These are phyloP conservation scores for Lates calcarifer DNA, from an alignment of 2,113 vertebrate genomes.

Conservation along the genomic window DNA sequence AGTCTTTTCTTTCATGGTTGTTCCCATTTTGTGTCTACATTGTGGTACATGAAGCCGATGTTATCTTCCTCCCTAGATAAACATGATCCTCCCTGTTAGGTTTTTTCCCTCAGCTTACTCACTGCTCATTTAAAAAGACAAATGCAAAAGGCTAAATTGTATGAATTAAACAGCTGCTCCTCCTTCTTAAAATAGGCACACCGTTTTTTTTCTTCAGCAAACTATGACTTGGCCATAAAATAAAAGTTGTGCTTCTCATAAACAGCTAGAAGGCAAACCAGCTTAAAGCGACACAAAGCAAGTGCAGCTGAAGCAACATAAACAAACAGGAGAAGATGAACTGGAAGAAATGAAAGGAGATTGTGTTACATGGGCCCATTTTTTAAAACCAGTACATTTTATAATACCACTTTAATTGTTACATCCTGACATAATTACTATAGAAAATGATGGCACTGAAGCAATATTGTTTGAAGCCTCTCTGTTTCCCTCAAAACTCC, in stretches of 20 bases:
- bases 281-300: neutral
- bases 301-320: neutral
- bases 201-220: neutral
- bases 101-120: neutral
- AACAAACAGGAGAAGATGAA: neutral
- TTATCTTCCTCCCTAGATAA: conserved; percentile 17
- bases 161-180: neutral
- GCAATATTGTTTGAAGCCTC: neutral
- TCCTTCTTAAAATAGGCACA: neutral
- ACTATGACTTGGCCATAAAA: neutral
- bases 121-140: neutral
- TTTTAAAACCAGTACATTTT: neutral
- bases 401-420: neutral
- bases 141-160: neutral
- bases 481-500: neutral
- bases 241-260: neutral
- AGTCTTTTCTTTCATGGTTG: conserved; percentile 26
- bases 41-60: conserved; percentile 1
- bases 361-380: no score
- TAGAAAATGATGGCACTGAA: neutral
- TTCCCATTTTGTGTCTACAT: conserved; percentile 3
- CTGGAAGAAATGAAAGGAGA: neutral
- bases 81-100: neutral
- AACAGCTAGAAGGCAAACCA: conserved; percentile 4
- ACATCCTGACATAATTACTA: neutral